Conservation (phyloP, 1,140 invertebrate genomes). For the Brachionus rotundiformis region DNA sequence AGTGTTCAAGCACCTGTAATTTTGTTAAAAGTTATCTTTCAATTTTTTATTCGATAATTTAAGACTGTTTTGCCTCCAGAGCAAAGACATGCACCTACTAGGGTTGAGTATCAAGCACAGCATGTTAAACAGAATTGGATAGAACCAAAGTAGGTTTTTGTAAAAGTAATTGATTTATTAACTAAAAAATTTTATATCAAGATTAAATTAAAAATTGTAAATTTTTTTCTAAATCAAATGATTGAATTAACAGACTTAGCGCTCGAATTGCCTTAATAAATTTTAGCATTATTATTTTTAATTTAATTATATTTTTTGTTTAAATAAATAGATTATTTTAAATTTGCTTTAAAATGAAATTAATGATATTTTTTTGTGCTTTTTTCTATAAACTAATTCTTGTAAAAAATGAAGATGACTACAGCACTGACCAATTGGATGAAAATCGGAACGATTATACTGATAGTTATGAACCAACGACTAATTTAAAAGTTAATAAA, state of each 20-base stretch:
- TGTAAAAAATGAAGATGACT: not conserved
- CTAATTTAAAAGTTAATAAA: not conserved
- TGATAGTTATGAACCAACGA: not conserved
- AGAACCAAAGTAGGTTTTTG: slow-evolving; percentile 33
- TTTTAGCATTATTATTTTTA: slow-evolving; percentile 18
- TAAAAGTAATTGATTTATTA: not conserved
- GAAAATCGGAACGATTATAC: not conserved
- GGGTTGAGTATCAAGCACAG: slow-evolving; percentile 39
- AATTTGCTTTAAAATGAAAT: not conserved
- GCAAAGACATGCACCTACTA: slow-evolving; percentile 13
- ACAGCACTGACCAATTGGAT: not conserved
- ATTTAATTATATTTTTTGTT: slow-evolving; percentile 1
- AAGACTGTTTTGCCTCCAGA: slow-evolving; percentile 26
- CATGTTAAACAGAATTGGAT: slow-evolving; percentile 50
- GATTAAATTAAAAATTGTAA: slow-evolving; percentile 18
- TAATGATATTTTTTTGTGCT: not conserved
- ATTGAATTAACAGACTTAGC: not conserved
- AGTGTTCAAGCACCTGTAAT: slow-evolving; percentile 48
- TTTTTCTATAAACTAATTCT: not conserved
- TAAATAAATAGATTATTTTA: not conserved
- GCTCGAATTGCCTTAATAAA: slow-evolving; percentile 37
- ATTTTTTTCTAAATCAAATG: not conserved
- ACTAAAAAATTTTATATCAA: not conserved
- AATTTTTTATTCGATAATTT: not conserved
- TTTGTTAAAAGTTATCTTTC: not conserved